Percentiles rank a stretch among this genome's conserved stretches.
phyloP scores from a whole-genome alignment of 30 jellyfish, hydroid and myxozoan species.

The Cassiopea xamachana region DNA sequence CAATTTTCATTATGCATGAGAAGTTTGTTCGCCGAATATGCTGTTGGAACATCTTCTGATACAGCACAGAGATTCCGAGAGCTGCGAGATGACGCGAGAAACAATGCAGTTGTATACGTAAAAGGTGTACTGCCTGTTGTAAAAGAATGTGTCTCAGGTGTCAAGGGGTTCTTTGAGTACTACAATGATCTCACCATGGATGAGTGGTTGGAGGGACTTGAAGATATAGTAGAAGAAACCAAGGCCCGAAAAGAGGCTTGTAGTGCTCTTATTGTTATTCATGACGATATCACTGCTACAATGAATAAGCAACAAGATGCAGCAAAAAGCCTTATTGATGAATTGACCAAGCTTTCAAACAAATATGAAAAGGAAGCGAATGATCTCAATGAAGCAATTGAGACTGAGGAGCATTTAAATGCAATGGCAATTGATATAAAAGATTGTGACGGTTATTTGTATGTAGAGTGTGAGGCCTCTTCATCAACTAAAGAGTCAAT shows the following conservation, averaged over 20 bases:
- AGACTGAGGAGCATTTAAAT: no score
- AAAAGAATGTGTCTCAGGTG: constrained; percentile 18
- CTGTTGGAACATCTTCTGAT: constrained; percentile 9
- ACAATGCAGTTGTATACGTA: constrained; percentile 48
- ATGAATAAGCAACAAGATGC: constrained; percentile 42
- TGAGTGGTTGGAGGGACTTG: constrained; percentile 54
- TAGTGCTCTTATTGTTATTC: constrained; percentile 37
- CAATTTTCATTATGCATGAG: constrained; percentile 34
- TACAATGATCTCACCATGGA: constrained; percentile 15
- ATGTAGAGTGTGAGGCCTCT: no score
- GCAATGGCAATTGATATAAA: no score
- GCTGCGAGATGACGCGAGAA: constrained; percentile 34
- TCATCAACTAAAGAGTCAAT: no score
- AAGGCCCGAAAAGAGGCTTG: constrained; percentile 42
- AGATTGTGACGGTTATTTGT: no score
- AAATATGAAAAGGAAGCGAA: no score
- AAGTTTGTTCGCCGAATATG: constrained; percentile 30
- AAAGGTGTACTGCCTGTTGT: constrained; percentile 41
- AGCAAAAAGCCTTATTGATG: constrained; percentile 6
- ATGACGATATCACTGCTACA: constrained; percentile 19
- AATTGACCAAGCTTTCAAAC: no score
- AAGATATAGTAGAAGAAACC: constrained; percentile 40
- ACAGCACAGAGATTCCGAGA: constrained; percentile 16
- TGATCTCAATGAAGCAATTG: no score
- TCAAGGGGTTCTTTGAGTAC: constrained; percentile 35